phyloP scores from a whole-genome alignment of 23 tunicate genomes.

The Corella eumyota region DNA sequence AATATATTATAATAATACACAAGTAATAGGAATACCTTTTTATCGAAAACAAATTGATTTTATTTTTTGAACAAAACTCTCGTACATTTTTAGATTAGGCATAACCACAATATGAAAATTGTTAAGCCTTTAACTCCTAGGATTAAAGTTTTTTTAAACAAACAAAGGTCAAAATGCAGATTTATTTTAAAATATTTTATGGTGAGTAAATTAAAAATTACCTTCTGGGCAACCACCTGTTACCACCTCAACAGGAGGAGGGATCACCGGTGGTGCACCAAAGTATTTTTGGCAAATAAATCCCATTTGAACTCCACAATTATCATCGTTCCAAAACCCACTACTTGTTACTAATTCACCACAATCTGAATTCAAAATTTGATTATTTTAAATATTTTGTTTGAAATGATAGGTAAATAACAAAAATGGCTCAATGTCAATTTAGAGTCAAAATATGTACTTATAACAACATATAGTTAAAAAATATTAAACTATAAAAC shows the following conservation, averaged over 20 bases:
- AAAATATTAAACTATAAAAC: not conserved
- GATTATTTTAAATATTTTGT: not conserved
- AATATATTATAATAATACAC: no score
- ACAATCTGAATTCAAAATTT: constrained; percentile 26
- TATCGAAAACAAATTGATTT: no score
- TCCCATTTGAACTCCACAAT: constrained; percentile 33
- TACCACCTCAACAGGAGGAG: constrained; percentile 19
- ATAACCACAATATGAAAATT: no score
- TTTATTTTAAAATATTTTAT: no score
- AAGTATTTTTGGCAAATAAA: constrained; percentile 57
- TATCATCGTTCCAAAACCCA: constrained; percentile 73
- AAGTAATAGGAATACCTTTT: no score
- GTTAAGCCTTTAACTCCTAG: no score
- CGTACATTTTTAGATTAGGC: no score
- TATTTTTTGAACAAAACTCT: no score
- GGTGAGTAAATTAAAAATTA: no score
- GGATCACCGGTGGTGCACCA: constrained; percentile 16
- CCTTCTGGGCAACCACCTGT: constrained; percentile 61
- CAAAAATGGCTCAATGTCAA: not conserved
- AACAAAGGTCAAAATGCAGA: no score
- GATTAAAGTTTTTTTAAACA: no score
- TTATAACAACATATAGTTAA: not conserved
- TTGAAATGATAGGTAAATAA: not conserved
- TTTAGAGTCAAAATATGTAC: not conserved
- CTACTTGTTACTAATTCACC: constrained; percentile 31